Evolutionary conservation across 1,140 invertebrate species (phyloP), one percentile per base, ranked within the genome.

Genomic region (Cyclargus thomasi): DNA sequence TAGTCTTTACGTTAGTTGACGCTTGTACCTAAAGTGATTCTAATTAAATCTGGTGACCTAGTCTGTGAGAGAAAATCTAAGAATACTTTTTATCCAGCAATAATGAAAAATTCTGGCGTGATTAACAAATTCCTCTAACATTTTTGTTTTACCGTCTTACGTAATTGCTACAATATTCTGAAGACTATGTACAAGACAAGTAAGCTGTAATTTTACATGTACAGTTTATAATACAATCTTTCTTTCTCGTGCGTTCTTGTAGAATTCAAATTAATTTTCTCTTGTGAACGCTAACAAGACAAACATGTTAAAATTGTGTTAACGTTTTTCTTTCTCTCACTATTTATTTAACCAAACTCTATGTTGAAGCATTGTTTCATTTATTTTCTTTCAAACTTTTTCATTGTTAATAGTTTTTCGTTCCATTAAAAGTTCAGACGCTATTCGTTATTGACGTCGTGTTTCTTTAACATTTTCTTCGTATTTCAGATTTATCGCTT

Each of bases 321-420:
- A 39, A 35, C n/a, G 17, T 29, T 64, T 11, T 23, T 20, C 63
- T 39, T 39, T 39, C 36, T 18, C n/a, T 17, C 17, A 18, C 29
- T 10, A 55, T 57, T 23, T 55, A 29, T 66, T 8, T 65, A 65
- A 66, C 65, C 29, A 18, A 11, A 66, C 17, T 55, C 17, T 53
- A 23, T 18, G 14, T 62, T 36, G 18, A 66, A 29, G 53, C 35
- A 59, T 39, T 65, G 64, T 17, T 36, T 20, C 65, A 18, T 63
- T 63, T 29, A 62, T 57, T 55, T 67, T 59, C 55, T 18, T 59
- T 62, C 53, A 39, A 67, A 67, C 57, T 59, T 59, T 59, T 16
- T 14, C 65, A 39, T 67, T 62, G 65, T 67, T 67, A 67, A 67
- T 67, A 67, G 65, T 67, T 67, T 62, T 62, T 62, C 65, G n/a